These are phyloP conservation scores for Laspeyria flexula DNA, from an alignment of 2,888 invertebrate genomes.

Conservation along the genomic window DNA sequence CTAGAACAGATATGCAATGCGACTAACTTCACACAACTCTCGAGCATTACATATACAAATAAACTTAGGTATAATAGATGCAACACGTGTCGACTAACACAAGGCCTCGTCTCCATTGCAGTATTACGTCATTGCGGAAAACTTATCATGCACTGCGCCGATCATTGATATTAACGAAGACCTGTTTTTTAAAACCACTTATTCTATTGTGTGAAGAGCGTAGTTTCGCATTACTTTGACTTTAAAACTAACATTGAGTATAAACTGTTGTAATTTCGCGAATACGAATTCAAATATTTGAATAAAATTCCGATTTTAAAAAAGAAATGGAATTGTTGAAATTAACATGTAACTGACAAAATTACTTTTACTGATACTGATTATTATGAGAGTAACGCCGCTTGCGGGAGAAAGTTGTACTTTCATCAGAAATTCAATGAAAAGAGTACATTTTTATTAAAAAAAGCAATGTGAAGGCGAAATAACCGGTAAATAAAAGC, in stretches of 20 bases:
- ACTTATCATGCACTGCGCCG: conserved; percentile 33
- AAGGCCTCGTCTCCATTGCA: conserved; percentile 50
- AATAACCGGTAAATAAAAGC: not conserved
- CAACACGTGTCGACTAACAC: conserved; percentile 50
- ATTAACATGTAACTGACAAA: not conserved
- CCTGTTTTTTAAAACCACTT: conserved; percentile 7
- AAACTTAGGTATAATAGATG: conserved; percentile 40
- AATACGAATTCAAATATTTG: no score
- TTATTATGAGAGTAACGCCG: not conserved
- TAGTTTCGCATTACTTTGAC: no score
- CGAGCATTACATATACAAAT: conserved; percentile 41
- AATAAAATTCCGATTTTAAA: no score
- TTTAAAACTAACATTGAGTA: no score
- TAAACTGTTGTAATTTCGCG: no score
- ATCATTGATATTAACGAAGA: conserved; percentile 10
- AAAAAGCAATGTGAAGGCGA: not conserved
- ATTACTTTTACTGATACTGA: not conserved
- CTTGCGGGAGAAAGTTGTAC: not conserved
- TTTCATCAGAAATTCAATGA: not conserved
- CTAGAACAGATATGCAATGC: conserved; percentile 12
- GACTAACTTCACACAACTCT: conserved; percentile 25
- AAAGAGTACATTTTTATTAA: not conserved
- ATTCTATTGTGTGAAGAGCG: conserved; percentile 2
- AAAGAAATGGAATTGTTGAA: no score
- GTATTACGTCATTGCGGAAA: conserved; percentile 46